Evolutionary conservation across 2,797 vertebrate species (phyloP).

Genomic region (Crypturellus tataupa): DNA sequence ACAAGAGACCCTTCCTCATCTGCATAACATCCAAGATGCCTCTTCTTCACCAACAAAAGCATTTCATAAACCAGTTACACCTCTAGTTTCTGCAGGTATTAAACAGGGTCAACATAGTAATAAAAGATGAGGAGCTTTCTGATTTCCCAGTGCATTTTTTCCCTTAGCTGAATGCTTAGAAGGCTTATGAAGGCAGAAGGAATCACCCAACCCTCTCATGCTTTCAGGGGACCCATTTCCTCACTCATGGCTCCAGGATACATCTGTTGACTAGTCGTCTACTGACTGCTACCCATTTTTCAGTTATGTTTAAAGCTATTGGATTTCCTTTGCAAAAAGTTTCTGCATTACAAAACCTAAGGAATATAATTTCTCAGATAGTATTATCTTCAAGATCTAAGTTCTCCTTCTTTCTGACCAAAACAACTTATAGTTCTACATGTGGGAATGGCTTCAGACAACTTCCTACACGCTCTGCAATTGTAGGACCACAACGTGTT

Average conservation of each 20-base stretch:
- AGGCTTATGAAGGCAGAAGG: background rate
- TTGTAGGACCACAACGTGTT: background rate
- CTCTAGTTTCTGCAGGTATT: background rate
- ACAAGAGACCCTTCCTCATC: background rate
- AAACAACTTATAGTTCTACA: background rate
- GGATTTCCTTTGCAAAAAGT: accelerated
- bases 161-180: background rate
- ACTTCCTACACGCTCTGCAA: background rate
- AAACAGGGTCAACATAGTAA: background rate
- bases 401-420: background rate
- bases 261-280: background rate
- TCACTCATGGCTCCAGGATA: background rate
- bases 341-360: background rate
- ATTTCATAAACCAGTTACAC: background rate
- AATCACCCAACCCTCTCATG: background rate
- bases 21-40: background rate
- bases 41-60: background rate
- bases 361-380: background rate
- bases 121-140: background rate
- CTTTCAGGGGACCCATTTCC: accelerated
- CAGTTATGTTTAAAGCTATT: accelerated
- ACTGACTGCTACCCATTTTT: background rate
- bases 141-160: background rate
- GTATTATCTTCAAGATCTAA: background rate
- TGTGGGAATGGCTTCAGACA: background rate